A percentile compares a stretch with the other conserved stretches of the same genome.
Evolutionary conservation across 2,113 vertebrate species (phyloP).

Genomic region (Hemibagrus wyckioides): DNA sequence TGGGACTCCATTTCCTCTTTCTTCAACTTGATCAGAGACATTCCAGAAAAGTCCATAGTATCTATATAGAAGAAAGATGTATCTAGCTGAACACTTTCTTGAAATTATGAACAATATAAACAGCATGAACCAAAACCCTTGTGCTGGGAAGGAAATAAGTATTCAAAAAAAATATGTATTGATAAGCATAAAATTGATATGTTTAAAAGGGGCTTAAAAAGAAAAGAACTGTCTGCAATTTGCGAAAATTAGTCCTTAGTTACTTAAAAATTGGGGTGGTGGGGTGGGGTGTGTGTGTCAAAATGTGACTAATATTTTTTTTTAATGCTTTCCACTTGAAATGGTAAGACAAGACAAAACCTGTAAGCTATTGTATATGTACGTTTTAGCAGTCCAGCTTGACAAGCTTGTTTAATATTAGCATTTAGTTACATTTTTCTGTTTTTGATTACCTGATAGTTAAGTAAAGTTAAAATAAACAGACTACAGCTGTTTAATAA

Average conservation of each 20-base stretch:
- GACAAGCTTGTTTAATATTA: background rate
- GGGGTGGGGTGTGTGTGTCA: too few relatives aligned
- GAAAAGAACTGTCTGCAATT: background rate
- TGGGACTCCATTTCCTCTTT: constrained; percentile 97
- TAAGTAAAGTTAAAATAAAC: too few relatives aligned
- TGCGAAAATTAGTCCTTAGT: background rate
- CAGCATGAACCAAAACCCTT: background rate
- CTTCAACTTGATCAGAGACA: constrained; percentile 94
- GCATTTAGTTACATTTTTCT: background rate
- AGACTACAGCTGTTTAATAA: too few relatives aligned
- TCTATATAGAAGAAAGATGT: constrained; percentile 69
- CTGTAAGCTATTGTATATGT: background rate
- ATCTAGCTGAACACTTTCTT: background rate
- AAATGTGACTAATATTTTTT: background rate
- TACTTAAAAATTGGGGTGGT: too few relatives aligned
- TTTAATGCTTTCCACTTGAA: background rate
- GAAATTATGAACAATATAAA: background rate
- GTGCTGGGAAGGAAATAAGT: background rate
- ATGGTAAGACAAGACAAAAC: background rate
- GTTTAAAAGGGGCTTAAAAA: background rate
- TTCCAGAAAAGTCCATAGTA: constrained; percentile 95
- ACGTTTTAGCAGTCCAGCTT: background rate
- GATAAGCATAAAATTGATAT: background rate
- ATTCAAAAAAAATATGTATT: background rate
- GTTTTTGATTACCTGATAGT: background rate